Evolutionary conservation across 2,888 invertebrate genomes (phyloP).

Genomic region (Ditylenchus weischeri): DNA sequence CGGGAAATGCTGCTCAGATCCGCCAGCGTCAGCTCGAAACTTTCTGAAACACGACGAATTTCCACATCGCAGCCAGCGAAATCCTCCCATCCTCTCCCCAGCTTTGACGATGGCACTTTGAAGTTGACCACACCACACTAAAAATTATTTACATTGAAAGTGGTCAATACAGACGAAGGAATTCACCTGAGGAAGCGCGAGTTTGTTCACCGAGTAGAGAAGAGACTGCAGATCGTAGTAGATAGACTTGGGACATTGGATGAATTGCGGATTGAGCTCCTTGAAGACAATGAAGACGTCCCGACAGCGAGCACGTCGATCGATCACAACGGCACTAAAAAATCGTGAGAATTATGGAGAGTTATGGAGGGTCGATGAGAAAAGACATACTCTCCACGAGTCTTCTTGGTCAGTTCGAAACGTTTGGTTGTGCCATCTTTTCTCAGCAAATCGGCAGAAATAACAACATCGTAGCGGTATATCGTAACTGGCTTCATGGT

Average conservation of each 20-base stretch:
- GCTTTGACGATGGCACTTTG: not conserved
- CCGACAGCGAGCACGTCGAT: constrained; percentile 30
- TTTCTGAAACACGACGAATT: not conserved
- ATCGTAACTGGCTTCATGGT: constrained; percentile 15
- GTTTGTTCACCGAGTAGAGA: constrained; percentile 14
- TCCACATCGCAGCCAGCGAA: constrained; percentile 2
- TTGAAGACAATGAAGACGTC: constrained; percentile 23
- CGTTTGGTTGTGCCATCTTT: not conserved
- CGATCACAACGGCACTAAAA: constrained; percentile 28
- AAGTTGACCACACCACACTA: not conserved
- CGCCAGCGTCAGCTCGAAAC: not conserved
- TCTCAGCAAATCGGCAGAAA: constrained; percentile 3
- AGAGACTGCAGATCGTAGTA: constrained; percentile 36
- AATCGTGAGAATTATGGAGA: no score
- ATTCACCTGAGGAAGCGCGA: not conserved
- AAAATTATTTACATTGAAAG: not conserved
- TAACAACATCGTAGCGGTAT: constrained; percentile 32
- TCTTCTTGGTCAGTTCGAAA: constrained; percentile 33
- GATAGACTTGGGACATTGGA: constrained; percentile 11
- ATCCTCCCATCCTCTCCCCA: not conserved
- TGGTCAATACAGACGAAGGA: no score
- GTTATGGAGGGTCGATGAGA: no score
- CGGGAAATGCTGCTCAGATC: constrained; percentile 11
- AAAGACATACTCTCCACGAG: constrained; percentile 32
- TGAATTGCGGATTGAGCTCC: constrained; percentile 20